Percentiles rank a stretch among this genome's conserved stretches.
phyloP scores from a whole-genome alignment of 2,888 invertebrate genomes.

The Chironomus tentans region DNA sequence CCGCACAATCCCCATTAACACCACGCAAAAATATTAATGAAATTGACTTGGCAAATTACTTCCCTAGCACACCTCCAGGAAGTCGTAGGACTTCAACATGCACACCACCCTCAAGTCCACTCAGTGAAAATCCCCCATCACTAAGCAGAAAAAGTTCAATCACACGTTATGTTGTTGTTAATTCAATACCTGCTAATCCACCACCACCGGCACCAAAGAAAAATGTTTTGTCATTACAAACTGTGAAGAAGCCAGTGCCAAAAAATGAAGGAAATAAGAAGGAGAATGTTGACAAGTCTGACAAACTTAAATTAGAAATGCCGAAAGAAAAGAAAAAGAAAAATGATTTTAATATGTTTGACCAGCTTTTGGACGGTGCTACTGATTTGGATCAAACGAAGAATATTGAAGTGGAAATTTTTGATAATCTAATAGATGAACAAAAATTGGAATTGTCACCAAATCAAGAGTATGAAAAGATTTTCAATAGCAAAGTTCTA shows the following conservation, averaged over 20 bases:
- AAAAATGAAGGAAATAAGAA: slow-evolving; percentile 3
- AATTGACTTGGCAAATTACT: slow-evolving; percentile 26
- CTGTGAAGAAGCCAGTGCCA: background rate
- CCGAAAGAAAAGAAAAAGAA: slow-evolving; percentile 32
- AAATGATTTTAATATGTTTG: slow-evolving; percentile 37
- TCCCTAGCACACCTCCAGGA: slow-evolving; percentile 17
- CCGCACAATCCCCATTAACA: slow-evolving; percentile 29
- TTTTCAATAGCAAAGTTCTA: slow-evolving; percentile 38
- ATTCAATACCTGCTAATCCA: slow-evolving; percentile 8
- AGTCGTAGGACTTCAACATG: slow-evolving; percentile 32
- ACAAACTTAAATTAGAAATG: slow-evolving; percentile 7
- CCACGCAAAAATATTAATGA: slow-evolving; percentile 21
- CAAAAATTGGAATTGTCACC: slow-evolving; percentile 34
- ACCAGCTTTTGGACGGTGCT: slow-evolving; percentile 41
- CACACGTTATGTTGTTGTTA: slow-evolving; percentile 2
- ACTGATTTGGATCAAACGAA: slow-evolving; percentile 32
- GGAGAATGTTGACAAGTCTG: slow-evolving; percentile 26
- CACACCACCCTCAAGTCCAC: slow-evolving; percentile 35
- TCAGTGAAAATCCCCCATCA: slow-evolving; percentile 25
- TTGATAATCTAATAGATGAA: slow-evolving; percentile 22
- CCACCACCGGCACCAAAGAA: slow-evolving; percentile 26
- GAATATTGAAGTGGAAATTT: slow-evolving; percentile 14
- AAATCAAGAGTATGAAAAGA: slow-evolving; percentile 38
- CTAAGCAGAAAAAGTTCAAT: slow-evolving; percentile 23
- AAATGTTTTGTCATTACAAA: slow-evolving; percentile 23